Evolutionary conservation across 2,888 invertebrate genomes (phyloP).

Genomic region (Ganaspis brasiliensis): DNA sequence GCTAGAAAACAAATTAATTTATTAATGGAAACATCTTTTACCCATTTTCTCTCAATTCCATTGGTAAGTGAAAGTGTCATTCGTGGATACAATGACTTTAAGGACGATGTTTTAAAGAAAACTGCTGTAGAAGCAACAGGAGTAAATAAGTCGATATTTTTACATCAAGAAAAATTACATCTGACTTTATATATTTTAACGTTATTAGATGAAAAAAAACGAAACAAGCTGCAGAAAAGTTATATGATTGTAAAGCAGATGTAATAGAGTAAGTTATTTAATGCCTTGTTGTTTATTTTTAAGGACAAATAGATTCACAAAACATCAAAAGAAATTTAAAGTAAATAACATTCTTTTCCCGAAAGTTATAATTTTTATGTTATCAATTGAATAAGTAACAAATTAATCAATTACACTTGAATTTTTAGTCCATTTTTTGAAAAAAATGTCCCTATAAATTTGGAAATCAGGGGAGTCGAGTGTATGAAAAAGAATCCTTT

Average conservation of each 20-base stretch:
- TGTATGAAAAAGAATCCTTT: slow-evolving; percentile 90
- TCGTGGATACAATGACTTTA: slow-evolving; percentile 86
- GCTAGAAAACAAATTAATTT: slow-evolving; percentile 89
- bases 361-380: no score
- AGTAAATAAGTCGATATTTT: slow-evolving; percentile 86
- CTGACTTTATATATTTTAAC: slow-evolving; percentile 91
- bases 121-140: slow-evolving; percentile 82
- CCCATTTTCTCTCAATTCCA: slow-evolving; percentile 94
- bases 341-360: slow-evolving; percentile 1
- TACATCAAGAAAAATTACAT: slow-evolving; percentile 89
- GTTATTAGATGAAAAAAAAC: slow-evolving; percentile 89
- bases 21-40: slow-evolving; percentile 86
- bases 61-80: slow-evolving; percentile 84
- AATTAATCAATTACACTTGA: slow-evolving; percentile 39
- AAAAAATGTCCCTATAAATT: slow-evolving; percentile 81
- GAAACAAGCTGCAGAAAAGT: slow-evolving; percentile 84
- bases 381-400: slow-evolving; percentile 20
- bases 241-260: slow-evolving; percentile 85
- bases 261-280: slow-evolving; percentile 85
- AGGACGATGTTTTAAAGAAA: slow-evolving; percentile 78
- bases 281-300: slow-evolving; percentile 16
- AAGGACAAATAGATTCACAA: no score
- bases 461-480: slow-evolving; percentile 88
- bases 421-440: slow-evolving; percentile 78
- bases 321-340: no score